Percentiles rank a stretch among this genome's conserved stretches.
phyloP scores from a whole-genome alignment of 2,113 vertebrate genomes.

The Psilopogon haemacephalus region DNA sequence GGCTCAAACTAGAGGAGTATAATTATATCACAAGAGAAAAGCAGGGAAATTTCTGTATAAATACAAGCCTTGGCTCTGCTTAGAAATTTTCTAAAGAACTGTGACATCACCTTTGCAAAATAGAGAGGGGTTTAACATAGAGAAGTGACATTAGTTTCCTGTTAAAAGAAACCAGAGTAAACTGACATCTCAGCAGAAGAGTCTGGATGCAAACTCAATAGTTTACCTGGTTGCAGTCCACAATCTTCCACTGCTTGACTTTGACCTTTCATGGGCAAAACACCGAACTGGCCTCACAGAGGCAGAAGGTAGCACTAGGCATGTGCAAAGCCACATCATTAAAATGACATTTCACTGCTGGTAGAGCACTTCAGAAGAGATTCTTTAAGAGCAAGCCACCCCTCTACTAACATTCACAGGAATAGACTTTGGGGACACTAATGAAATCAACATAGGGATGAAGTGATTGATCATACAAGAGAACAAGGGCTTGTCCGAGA shows the following conservation, averaged over 20 bases:
- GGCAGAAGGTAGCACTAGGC: rapidly evolving
- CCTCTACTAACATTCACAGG: neutral
- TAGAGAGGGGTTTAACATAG: neutral
- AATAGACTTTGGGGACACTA: neutral
- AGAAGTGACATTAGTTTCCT: neutral
- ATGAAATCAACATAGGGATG: neutral
- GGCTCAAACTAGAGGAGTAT: neutral
- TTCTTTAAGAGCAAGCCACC: neutral
- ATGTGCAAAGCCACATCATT: neutral
- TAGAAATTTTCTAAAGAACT: neutral
- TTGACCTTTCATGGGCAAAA: neutral
- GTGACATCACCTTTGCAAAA: neutral
- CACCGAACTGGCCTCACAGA: neutral
- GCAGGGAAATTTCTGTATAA: neutral
- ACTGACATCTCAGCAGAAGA: neutral
- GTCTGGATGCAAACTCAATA: neutral
- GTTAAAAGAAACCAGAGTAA: neutral
- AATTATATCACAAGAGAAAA: neutral
- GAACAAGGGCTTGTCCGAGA: neutral
- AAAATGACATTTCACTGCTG: neutral
- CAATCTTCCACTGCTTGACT: neutral
- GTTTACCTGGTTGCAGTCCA: neutral
- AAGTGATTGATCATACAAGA: neutral
- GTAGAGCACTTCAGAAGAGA: neutral
- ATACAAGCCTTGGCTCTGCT: neutral